A percentile compares a stretch with the other conserved stretches of the same genome.
Conservation (phyloP, 2,888 invertebrate species). For the Ophion slaviceki region DNA sequence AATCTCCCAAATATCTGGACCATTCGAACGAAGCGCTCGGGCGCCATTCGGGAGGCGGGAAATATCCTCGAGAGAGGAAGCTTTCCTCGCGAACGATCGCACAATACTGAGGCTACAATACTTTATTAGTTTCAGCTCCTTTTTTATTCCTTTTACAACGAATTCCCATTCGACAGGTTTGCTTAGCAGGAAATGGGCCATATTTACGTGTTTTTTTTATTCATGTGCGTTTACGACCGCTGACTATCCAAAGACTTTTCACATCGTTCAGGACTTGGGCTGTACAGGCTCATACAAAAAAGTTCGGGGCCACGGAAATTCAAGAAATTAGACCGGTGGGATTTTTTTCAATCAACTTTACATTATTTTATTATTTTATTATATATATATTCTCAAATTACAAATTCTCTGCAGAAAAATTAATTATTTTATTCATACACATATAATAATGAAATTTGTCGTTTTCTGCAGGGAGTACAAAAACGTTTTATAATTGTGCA, state of each 20-base stretch:
- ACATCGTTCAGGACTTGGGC: not conserved
- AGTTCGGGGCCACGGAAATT: not conserved
- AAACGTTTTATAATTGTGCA: not conserved
- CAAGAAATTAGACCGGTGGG: not conserved
- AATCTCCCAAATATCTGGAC: slow-evolving; percentile 67
- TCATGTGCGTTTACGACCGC: not conserved
- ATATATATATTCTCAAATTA: no score
- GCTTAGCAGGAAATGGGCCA: not conserved
- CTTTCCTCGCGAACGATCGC: not conserved
- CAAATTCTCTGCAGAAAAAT: no score
- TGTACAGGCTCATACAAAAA: not conserved
- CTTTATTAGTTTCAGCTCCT: not conserved
- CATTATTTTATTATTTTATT: not conserved
- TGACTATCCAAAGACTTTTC: not conserved
- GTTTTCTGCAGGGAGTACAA: not conserved
- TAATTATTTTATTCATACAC: no score
- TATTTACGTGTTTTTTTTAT: not conserved
- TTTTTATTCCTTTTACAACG: no score
- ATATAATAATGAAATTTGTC: not conserved
- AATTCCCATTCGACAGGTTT: not conserved
- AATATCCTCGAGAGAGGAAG: not conserved
- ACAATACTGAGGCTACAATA: slow-evolving; percentile 14
- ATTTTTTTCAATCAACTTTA: not conserved
- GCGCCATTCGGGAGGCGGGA: slow-evolving; percentile 18
- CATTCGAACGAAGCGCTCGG: slow-evolving; percentile 44